These are phyloP conservation scores for Caenorhabditis remanei DNA, from an alignment of 1,140 invertebrate species.

Conservation along the genomic window DNA sequence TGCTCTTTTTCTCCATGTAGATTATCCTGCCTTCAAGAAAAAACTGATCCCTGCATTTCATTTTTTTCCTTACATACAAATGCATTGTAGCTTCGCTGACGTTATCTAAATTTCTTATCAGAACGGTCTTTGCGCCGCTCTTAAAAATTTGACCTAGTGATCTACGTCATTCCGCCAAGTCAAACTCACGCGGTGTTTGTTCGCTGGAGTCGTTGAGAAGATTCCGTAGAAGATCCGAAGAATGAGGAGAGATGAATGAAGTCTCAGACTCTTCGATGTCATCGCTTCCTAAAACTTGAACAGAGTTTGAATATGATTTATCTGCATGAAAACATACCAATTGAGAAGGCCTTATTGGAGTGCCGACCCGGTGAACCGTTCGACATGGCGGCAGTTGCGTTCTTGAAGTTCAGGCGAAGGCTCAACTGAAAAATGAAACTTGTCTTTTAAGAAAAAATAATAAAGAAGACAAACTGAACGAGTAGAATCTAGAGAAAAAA, in stretches of 20 bases:
- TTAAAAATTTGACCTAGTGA: constrained; percentile 37
- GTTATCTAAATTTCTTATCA: constrained; percentile 39
- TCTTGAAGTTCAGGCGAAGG: background rate
- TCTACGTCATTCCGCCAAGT: constrained; percentile 21
- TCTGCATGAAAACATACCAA: background rate
- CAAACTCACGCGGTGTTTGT: constrained; percentile 14
- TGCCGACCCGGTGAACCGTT: constrained; percentile 7
- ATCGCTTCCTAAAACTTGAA: background rate
- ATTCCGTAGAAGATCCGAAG: background rate
- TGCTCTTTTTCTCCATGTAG: too few relatives aligned
- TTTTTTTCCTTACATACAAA: background rate
- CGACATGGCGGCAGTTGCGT: background rate
- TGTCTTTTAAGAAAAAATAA: background rate
- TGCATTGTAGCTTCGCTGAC: background rate
- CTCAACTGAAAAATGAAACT: background rate
- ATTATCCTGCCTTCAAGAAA: too few relatives aligned
- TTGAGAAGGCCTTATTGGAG: background rate
- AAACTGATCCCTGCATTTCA: too few relatives aligned
- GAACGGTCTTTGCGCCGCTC: background rate
- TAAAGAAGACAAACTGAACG: background rate
- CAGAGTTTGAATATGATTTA: background rate
- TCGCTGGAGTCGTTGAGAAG: background rate
- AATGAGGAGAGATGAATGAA: background rate
- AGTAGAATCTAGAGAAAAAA: background rate
- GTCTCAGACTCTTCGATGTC: background rate